These are phyloP conservation scores for Lepidocyrtinus sp. DNA, from an alignment of 2,888 invertebrate species.

Conservation along the genomic window DNA sequence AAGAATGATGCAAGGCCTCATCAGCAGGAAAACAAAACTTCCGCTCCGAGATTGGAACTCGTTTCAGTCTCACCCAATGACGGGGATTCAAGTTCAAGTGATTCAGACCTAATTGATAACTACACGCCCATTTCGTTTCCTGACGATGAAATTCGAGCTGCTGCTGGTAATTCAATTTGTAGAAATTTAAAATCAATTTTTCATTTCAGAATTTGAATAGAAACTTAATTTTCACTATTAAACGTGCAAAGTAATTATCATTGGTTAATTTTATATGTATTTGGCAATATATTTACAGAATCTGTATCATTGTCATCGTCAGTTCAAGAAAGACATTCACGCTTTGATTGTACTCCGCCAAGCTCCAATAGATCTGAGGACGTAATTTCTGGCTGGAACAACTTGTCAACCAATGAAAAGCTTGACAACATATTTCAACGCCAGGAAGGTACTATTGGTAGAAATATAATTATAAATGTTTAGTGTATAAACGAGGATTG, in stretches of 20 bases:
- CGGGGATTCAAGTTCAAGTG: neutral
- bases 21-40: neutral
- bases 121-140: no score
- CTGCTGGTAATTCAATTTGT: neutral
- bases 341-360: no score
- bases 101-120: neutral
- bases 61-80: neutral
- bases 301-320: neutral
- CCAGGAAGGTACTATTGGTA: neutral
- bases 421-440: neutral
- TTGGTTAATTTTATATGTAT: neutral
- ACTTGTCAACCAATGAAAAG: neutral
- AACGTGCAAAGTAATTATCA: no score
- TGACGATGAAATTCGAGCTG: neutral
- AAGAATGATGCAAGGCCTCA: neutral
- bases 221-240: no score
- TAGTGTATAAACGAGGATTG: neutral
- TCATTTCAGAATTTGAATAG: no score
- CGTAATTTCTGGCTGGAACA: neutral
- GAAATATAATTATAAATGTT: neutral
- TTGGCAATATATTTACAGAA: neutral
- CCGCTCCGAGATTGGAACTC: neutral
- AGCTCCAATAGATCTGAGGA: neutral
- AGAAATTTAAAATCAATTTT: no score
- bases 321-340: no score